Evolutionary conservation across 2,888 invertebrate genomes (phyloP).

Genomic region (Lymantria dispar): DNA sequence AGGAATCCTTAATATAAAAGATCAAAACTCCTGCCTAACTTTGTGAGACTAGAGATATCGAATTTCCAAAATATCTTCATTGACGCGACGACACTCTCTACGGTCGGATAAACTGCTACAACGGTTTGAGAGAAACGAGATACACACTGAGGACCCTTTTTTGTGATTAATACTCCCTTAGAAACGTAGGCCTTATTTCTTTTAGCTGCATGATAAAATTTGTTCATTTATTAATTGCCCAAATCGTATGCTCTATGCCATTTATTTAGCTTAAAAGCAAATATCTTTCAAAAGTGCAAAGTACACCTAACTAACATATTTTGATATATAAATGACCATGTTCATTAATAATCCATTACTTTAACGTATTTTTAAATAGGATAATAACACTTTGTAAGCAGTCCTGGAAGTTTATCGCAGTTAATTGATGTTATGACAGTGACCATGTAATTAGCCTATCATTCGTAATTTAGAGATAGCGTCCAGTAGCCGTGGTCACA

Average conservation of each 20-base stretch:
- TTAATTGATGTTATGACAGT: conserved; percentile 59
- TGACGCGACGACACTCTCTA: conserved; percentile 29
- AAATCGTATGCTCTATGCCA: too few relatives aligned
- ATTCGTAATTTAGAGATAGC: conserved; percentile 19
- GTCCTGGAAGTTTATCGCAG: conserved; percentile 6
- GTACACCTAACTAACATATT: too few relatives aligned
- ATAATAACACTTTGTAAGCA: too few relatives aligned
- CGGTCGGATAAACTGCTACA: conserved; percentile 41
- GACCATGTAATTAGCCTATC: conserved; percentile 44
- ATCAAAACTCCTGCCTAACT: conserved; percentile 49
- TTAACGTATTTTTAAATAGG: too few relatives aligned
- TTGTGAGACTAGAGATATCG: conserved; percentile 49
- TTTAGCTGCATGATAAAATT: conserved; percentile 17
- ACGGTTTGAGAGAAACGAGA: conserved; percentile 39
- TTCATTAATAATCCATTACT: too few relatives aligned
- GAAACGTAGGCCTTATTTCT: conserved; percentile 16
- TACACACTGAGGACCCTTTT: conserved; percentile 30
- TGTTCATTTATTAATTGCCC: too few relatives aligned
- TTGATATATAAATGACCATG: too few relatives aligned
- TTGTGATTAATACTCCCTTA: conserved; percentile 38
- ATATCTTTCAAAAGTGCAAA: too few relatives aligned
- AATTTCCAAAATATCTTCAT: conserved; percentile 50
- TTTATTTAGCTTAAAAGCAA: too few relatives aligned
- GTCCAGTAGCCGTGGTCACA: too few relatives aligned
- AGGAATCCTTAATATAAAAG: conserved; percentile 52